These are phyloP conservation scores for Panonychus citri DNA, from an alignment of 1,140 invertebrate genomes.

Conservation along the genomic window DNA sequence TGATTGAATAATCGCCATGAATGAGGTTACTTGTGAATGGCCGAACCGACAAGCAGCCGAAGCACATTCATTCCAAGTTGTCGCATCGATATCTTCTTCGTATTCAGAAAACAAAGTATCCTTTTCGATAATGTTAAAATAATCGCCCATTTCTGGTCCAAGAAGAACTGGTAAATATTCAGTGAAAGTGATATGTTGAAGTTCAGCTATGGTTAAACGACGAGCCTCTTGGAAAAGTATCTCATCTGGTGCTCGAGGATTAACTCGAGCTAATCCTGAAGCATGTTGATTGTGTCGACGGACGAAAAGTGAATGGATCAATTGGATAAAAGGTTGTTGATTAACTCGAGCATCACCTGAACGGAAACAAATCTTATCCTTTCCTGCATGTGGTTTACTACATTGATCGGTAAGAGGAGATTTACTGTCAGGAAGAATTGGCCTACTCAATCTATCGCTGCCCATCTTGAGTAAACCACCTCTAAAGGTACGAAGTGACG, in stretches of 20 bases:
- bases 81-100: conserved; percentile 31
- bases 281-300: conserved; percentile 22
- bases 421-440: not conserved
- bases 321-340: conserved; percentile 30
- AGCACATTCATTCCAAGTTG: conserved; percentile 36
- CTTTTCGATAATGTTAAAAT: conserved; percentile 7
- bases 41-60: conserved; percentile 65
- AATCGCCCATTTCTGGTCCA: conserved; percentile 23
- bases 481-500: not conserved
- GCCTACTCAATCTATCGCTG: not conserved
- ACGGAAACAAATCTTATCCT: conserved; percentile 21
- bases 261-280: conserved; percentile 18
- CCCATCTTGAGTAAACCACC: not conserved
- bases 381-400: not conserved
- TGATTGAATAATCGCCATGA: too few relatives aligned
- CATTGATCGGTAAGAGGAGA: not conserved
- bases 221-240: conserved; percentile 30
- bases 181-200: conserved; percentile 61
- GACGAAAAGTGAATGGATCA: conserved; percentile 32
- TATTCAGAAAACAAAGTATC: conserved; percentile 21
- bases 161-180: conserved; percentile 45
- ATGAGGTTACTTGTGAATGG: conserved; percentile 46
- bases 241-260: conserved; percentile 25
- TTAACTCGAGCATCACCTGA: conserved; percentile 33
- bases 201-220: conserved; percentile 34